Percentiles rank a stretch among this genome's conserved stretches.
Evolutionary conservation across 2,888 invertebrate genomes (phyloP).

Genomic region (Cerceris rybyensis): DNA sequence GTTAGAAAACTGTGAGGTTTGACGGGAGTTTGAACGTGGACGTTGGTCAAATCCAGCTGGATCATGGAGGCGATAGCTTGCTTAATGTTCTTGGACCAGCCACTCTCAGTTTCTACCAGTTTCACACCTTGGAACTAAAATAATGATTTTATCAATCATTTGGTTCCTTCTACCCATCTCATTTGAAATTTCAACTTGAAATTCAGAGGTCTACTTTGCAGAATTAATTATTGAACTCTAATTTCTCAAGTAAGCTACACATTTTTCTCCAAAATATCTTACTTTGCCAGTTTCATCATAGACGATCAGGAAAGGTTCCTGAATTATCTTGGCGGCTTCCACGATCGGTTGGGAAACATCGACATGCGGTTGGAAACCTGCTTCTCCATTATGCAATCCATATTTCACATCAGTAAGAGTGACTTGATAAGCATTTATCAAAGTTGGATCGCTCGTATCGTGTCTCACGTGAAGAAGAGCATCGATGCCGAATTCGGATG

Average conservation of each 20-base stretch:
- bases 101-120: slow-evolving; percentile 71
- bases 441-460: slow-evolving; percentile 59
- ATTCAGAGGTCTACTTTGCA: too few relatives aligned
- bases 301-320: slow-evolving; percentile 70
- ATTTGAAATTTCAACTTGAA: too few relatives aligned
- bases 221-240: too few relatives aligned
- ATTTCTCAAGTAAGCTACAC: too few relatives aligned
- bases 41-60: slow-evolving; percentile 76
- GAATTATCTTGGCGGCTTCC: slow-evolving; percentile 58
- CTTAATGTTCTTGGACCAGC: slow-evolving; percentile 81
- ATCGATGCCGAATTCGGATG: slow-evolving; percentile 76
- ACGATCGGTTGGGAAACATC: slow-evolving; percentile 49
- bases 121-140: slow-evolving; percentile 73
- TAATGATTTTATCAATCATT: not conserved
- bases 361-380: slow-evolving; percentile 43
- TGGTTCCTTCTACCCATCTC: too few relatives aligned
- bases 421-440: slow-evolving; percentile 71
- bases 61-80: slow-evolving; percentile 80
- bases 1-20: slow-evolving; percentile 72
- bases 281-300: slow-evolving; percentile 68
- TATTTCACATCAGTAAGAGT: slow-evolving; percentile 75
- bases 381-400: slow-evolving; percentile 75
- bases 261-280: not conserved
- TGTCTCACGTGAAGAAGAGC: slow-evolving; percentile 77
- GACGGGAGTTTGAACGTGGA: slow-evolving; percentile 59